phyloP scores from a whole-genome alignment of 2,888 invertebrate genomes.

The Xestia rhomboidea region DNA sequence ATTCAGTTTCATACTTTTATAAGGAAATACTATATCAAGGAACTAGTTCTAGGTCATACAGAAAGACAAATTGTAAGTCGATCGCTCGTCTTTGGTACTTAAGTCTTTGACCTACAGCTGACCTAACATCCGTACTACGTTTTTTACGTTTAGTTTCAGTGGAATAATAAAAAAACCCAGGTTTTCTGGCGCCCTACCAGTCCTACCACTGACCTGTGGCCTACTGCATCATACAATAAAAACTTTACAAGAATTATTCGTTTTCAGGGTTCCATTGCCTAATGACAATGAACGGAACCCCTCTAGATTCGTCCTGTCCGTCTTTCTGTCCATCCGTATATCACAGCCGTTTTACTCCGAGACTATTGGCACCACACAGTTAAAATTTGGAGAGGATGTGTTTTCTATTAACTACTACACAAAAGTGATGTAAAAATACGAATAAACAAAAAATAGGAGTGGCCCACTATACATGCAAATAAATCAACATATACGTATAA shows the following conservation, averaged over 20 bases:
- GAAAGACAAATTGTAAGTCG: constrained; percentile 3
- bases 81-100: neutral
- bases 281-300: neutral
- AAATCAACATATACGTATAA: too few species aligned
- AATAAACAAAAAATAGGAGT: too few species aligned
- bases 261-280: neutral
- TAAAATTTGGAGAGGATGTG: too few species aligned
- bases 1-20: constrained; percentile 8
- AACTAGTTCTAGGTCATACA: neutral
- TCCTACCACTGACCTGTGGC: neutral
- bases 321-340: too few species aligned
- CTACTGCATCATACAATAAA: neutral
- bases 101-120: neutral
- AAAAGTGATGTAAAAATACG: too few species aligned
- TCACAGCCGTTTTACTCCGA: too few species aligned
- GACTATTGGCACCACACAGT: too few species aligned
- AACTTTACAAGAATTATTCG: neutral
- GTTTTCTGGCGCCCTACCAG: neutral
- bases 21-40: neutral
- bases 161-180: neutral
- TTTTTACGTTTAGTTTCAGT: neutral
- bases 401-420: too few species aligned
- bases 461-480: too few species aligned
- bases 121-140: neutral
- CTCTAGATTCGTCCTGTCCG: neutral